Evolutionary conservation across 2,797 vertebrate species (phyloP).

Genomic region (Chaetophractus vellerosus): DNA sequence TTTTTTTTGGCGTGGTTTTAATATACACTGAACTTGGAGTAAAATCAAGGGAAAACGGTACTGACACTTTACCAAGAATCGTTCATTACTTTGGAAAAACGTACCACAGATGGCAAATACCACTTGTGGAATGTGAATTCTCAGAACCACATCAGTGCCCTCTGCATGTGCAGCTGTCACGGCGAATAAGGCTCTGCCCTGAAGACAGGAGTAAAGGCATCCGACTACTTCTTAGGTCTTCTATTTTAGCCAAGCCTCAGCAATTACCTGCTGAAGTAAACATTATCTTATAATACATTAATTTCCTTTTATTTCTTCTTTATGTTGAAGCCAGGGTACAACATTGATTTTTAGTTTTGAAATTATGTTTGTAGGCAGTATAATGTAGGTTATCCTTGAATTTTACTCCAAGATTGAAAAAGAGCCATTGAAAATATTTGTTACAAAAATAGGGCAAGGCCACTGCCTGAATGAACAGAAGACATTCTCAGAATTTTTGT

Average conservation of each 20-base stretch:
- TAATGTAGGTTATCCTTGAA: neutral
- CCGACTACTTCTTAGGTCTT: neutral
- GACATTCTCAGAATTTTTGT: conserved; percentile 26
- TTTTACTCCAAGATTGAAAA: neutral
- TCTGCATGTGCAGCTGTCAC: fast-evolving
- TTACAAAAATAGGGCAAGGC: neutral
- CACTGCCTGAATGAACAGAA: neutral
- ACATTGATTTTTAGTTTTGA: neutral
- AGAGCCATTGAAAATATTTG: neutral
- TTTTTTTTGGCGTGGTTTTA: neutral
- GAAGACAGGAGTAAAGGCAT: fast-evolving
- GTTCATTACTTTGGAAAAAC: neutral
- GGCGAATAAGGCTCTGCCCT: fast-evolving
- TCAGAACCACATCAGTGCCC: no score
- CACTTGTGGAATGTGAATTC: neutral
- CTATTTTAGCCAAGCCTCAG: neutral
- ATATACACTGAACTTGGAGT: neutral
- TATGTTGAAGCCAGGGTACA: neutral
- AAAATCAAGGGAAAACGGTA: neutral
- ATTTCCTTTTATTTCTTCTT: conserved; percentile 44
- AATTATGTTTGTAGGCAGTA: neutral
- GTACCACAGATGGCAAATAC: neutral
- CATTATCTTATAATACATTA: conserved; percentile 36
- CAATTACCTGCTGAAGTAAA: neutral
- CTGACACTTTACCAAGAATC: neutral